These are phyloP conservation scores for Lethocerus indicus DNA, from an alignment of 1,140 invertebrate genomes.

Conservation along the genomic window DNA sequence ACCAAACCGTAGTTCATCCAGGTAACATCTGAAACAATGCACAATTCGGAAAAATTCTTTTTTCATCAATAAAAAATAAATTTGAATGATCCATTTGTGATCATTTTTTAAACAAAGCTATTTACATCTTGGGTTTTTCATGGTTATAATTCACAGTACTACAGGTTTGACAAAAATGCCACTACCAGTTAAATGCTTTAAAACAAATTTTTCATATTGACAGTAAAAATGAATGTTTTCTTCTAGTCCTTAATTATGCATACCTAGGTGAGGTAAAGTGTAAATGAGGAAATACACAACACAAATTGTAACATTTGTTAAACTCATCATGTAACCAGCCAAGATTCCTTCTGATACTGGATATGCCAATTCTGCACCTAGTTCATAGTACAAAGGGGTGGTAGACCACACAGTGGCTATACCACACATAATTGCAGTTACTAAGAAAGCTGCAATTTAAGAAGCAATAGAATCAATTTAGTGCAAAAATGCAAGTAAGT, in stretches of 20 bases:
- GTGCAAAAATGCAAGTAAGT: neutral
- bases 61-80: neutral
- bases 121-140: neutral
- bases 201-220: neutral
- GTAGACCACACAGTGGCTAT: conserved; percentile 27
- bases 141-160: neutral
- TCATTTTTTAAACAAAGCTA: neutral
- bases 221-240: neutral
- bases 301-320: conserved; percentile 19
- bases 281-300: conserved; percentile 12
- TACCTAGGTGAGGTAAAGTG: conserved; percentile 7
- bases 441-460: neutral
- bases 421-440: conserved; percentile 22
- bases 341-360: conserved; percentile 31
- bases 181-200: neutral
- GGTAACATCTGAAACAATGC: conserved; percentile 8
- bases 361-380: conserved; percentile 30
- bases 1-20: conserved; percentile 14
- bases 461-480: neutral
- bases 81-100: neutral
- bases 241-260: neutral
- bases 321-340: conserved; percentile 27
- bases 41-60: neutral
- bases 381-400: conserved; percentile 29
- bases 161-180: neutral